These are phyloP conservation scores for Zaprionus vittiger DNA, from an alignment of 1,140 invertebrate genomes.

Conservation along the genomic window DNA sequence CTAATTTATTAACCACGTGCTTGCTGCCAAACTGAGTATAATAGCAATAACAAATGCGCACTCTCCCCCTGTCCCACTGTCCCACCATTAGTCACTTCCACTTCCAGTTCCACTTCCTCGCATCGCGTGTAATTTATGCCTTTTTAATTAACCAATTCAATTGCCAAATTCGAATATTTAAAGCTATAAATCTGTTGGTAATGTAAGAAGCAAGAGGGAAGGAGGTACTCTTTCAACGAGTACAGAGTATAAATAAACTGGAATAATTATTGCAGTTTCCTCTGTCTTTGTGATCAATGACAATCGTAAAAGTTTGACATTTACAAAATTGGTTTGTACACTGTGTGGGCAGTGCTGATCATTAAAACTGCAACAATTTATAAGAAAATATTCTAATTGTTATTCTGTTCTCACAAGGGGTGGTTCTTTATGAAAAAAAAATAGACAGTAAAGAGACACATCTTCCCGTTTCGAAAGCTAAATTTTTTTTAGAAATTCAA, in stretches of 20 bases:
- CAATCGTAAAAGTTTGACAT: background rate
- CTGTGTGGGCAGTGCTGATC: background rate
- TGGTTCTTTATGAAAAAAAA: no score
- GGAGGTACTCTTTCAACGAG: background rate
- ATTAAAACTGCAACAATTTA: background rate
- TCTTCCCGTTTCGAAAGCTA: no score
- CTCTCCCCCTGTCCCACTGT: conserved; percentile 41
- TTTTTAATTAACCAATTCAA: conserved; percentile 51
- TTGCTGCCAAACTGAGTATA: conserved; percentile 3
- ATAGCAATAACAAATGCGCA: conserved; percentile 14
- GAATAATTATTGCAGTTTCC: background rate
- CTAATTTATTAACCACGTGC: background rate
- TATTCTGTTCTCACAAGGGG: background rate
- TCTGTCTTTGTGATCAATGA: background rate
- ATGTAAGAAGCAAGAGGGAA: background rate
- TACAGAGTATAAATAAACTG: background rate
- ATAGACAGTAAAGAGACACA: no score
- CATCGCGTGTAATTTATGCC: conserved; percentile 53
- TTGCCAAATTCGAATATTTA: conserved; percentile 12
- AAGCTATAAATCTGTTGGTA: background rate
- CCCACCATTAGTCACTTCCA: conserved; percentile 50
- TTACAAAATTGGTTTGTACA: background rate
- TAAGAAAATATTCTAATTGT: background rate
- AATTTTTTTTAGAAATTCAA: no score
- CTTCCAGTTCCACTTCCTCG: conserved; percentile 28